phyloP scores from a whole-genome alignment of 2,113 vertebrate genomes.

The Pipra filicauda region DNA sequence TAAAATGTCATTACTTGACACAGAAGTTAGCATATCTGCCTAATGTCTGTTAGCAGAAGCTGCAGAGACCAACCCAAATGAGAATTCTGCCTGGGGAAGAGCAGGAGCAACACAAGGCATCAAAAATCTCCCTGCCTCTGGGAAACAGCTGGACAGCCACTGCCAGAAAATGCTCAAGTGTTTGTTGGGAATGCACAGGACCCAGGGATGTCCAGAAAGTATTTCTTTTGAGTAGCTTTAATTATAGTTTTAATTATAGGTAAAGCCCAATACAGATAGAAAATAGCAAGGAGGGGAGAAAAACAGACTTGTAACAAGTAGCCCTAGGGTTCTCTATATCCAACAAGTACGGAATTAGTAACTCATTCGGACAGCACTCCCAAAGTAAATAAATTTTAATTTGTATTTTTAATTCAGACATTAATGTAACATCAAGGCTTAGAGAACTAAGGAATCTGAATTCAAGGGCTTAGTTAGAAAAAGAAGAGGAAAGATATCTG shows the following conservation, averaged over 20 bases:
- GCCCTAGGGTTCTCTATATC: neutral
- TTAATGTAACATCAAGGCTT: neutral
- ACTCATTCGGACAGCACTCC: neutral
- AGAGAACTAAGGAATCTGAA: neutral
- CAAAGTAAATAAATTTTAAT: slow-evolving; percentile 54
- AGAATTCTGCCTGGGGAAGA: neutral
- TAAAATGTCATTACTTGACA: slow-evolving; percentile 58
- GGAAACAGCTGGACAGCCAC: neutral
- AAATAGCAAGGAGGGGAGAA: neutral
- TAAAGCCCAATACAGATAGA: neutral
- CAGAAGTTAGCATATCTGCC: slow-evolving; percentile 36
- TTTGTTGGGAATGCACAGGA: neutral
- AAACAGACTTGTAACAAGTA: neutral
- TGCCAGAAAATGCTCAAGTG: neutral
- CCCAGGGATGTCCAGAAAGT: neutral
- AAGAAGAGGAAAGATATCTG: neutral
- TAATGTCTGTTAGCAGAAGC: slow-evolving; percentile 31
- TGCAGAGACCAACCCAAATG: slow-evolving; percentile 5
- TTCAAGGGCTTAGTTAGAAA: neutral
- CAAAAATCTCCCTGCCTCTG: neutral
- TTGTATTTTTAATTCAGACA: slow-evolving; percentile 11
- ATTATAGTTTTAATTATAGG: neutral
- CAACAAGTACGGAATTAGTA: neutral
- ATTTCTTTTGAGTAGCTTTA: neutral
- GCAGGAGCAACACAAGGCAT: neutral